phyloP scores from a whole-genome alignment of 2,797 vertebrate genomes.

The Toxotes lorentzi region DNA sequence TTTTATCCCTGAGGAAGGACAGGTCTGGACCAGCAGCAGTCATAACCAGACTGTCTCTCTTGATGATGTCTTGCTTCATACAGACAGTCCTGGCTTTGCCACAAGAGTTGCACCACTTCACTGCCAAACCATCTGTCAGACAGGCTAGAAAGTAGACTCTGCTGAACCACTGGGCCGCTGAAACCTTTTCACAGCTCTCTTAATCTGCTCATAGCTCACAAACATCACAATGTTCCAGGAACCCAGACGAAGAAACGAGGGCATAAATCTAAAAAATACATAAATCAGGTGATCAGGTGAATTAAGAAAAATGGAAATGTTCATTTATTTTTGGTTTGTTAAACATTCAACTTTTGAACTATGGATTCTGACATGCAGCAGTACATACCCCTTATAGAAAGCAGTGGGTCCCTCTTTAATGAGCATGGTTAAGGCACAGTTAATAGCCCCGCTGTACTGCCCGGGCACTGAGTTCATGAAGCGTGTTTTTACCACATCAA shows the following conservation, averaged over 20 bases:
- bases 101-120: neutral
- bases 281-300: neutral
- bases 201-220: constrained; percentile 87
- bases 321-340: neutral
- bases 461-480: constrained; percentile 91
- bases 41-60: neutral
- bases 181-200: constrained; percentile 74
- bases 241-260: constrained; percentile 91
- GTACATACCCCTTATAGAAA: constrained; percentile 91
- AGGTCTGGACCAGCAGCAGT: constrained; percentile 9
- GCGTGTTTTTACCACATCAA: constrained; percentile 95
- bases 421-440: constrained; percentile 89
- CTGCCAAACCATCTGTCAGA: neutral
- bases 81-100: neutral
- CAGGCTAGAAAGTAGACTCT: constrained; percentile 53
- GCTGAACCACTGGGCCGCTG: constrained; percentile 56
- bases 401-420: constrained; percentile 87
- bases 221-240: constrained; percentile 94
- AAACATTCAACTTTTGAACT: neutral
- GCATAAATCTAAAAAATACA: constrained; percentile 83
- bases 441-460: constrained; percentile 85
- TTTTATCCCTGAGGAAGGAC: constrained; percentile 34
- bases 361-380: neutral
- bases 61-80: too few species aligned
- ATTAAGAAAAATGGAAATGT: neutral